These are phyloP conservation scores for Hirtodrosophila trivittata DNA, from an alignment of 2,888 invertebrate species.

Conservation along the genomic window DNA sequence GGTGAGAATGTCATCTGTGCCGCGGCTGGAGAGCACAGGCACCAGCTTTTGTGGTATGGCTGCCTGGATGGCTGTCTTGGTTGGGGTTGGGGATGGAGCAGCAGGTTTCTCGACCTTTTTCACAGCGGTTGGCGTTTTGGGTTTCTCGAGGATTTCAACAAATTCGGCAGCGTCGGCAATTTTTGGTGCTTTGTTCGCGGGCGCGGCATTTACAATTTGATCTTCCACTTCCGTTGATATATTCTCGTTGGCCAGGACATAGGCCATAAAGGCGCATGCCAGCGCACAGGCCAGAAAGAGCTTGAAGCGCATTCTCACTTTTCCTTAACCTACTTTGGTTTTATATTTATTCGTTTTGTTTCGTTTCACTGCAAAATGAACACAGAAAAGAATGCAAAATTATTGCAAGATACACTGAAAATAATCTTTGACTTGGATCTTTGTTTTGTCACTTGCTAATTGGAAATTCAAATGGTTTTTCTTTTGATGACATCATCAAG, in stretches of 20 bases:
- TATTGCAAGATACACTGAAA: slow-evolving; percentile 23
- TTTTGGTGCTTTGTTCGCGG: slow-evolving; percentile 42
- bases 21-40: slow-evolving; percentile 47
- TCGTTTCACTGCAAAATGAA: slow-evolving; percentile 61
- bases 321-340: slow-evolving; percentile 9
- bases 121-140: slow-evolving; percentile 28
- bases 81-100: slow-evolving; percentile 12
- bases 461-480: slow-evolving; percentile 28
- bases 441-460: slow-evolving; percentile 11
- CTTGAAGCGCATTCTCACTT: slow-evolving; percentile 77
- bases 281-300: slow-evolving; percentile 73
- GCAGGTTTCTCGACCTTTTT: slow-evolving; percentile 30
- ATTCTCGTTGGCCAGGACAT: slow-evolving; percentile 76
- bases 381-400: slow-evolving; percentile 25
- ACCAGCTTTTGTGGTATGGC: slow-evolving; percentile 26
- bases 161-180: slow-evolving; percentile 52
- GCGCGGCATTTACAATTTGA: slow-evolving; percentile 37
- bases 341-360: slow-evolving; percentile 45
- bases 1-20: slow-evolving; percentile 67
- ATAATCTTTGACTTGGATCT: slow-evolving; percentile 14
- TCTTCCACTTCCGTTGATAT: slow-evolving; percentile 71
- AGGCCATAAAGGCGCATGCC: slow-evolving; percentile 72
- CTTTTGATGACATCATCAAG: slow-evolving; percentile 77
- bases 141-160: slow-evolving; percentile 57
- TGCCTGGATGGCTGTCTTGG: slow-evolving; percentile 4